phyloP scores from a whole-genome alignment of 2,113 vertebrate species.

The Phrynosoma blainvillii region DNA sequence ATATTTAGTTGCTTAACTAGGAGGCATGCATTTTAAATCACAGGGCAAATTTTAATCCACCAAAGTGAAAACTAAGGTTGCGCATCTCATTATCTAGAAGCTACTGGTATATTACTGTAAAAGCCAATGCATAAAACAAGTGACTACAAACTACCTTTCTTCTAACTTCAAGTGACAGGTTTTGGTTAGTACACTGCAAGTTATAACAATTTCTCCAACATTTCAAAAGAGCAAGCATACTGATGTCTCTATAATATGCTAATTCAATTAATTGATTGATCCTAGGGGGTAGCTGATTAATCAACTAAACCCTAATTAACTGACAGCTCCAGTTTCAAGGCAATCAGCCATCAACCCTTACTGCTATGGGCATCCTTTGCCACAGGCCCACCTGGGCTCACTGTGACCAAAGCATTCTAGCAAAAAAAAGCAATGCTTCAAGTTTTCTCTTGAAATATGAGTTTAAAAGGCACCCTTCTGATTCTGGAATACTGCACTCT shows the following conservation, averaged over 20 bases:
- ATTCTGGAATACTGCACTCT: not conserved
- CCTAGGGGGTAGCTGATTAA: not conserved
- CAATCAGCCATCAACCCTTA: not conserved
- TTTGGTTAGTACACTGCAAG: not conserved
- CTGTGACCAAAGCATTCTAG: not conserved
- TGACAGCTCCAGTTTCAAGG: not conserved
- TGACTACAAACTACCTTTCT: not conserved
- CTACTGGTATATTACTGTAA: no score
- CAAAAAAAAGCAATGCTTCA: not conserved
- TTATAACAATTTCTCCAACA: not conserved
- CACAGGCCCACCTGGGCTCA: no score
- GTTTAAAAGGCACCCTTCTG: not conserved
- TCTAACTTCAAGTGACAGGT: not conserved
- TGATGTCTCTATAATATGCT: not conserved
- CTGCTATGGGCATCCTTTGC: not conserved
- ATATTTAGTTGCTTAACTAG: no score
- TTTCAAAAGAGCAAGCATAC: not conserved
- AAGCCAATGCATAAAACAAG: not conserved
- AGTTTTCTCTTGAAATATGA: not conserved
- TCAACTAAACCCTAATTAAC: not conserved
- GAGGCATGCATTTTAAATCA: not conserved
- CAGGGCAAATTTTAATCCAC: not conserved
- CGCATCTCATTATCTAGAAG: not conserved
- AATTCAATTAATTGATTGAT: not conserved
- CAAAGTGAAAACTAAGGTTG: not conserved